phyloP scores from a whole-genome alignment of 2,113 vertebrate species.

The Mustela nigripes region DNA sequence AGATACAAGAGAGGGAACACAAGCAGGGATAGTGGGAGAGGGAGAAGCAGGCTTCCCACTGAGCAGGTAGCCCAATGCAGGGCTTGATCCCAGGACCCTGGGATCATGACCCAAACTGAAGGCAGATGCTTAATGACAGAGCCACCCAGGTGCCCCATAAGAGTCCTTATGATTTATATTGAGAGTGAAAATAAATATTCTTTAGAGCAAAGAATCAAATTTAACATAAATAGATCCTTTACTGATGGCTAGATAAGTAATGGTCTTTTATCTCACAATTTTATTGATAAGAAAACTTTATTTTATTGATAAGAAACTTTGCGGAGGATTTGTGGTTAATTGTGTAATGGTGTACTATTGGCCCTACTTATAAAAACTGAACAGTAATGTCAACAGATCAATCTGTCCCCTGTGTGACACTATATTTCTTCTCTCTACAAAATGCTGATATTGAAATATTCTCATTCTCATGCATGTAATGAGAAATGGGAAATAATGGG shows the following conservation, averaged over 20 bases:
- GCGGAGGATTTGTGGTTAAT: background rate
- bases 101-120: too few species aligned
- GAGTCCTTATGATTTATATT: background rate
- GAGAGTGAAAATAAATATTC: background rate
- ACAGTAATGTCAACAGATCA: background rate
- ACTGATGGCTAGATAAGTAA: background rate
- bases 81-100: too few species aligned
- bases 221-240: background rate
- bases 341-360: fast-evolving
- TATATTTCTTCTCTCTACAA: background rate
- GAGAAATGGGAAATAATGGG: background rate
- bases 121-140: too few species aligned
- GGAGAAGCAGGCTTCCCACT: too few species aligned
- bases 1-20: too few species aligned
- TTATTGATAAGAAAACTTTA: background rate
- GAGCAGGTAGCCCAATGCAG: too few species aligned
- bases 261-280: background rate
- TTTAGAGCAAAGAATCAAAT: slow-evolving; percentile 1
- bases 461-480: background rate
- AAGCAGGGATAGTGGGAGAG: too few species aligned
- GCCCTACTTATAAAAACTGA: background rate
- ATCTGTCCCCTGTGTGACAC: background rate
- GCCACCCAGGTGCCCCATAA: too few species aligned
- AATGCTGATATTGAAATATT: background rate
- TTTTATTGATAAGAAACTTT: background rate